These are phyloP conservation scores for Troglohyphantes excavatus DNA, from an alignment of 2,888 invertebrate genomes.

Conservation along the genomic window DNA sequence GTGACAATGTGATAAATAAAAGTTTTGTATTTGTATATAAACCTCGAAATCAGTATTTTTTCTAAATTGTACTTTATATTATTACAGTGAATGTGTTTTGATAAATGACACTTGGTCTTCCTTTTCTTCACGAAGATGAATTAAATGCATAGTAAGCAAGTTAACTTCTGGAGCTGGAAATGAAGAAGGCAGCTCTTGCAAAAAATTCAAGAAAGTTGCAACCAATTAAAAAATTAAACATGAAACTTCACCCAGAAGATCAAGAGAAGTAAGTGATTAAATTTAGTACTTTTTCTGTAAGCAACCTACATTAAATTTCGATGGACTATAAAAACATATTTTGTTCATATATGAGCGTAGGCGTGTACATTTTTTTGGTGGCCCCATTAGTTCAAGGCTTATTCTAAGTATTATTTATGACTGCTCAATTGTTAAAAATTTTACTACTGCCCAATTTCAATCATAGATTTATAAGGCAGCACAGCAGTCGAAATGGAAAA, in stretches of 20 bases:
- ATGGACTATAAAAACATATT: no score
- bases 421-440: no score
- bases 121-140: background rate
- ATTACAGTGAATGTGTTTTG: background rate
- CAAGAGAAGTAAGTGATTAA: slow-evolving; percentile 53
- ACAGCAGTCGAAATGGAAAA: no score
- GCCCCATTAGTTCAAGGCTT: no score
- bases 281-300: no score
- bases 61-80: background rate
- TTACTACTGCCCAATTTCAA: no score
- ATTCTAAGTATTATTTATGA: no score
- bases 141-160: background rate
- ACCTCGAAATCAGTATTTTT: background rate
- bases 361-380: no score
- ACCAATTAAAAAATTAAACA: slow-evolving; percentile 43
- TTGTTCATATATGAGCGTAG: no score
- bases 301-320: no score
- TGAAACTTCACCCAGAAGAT: slow-evolving; percentile 42
- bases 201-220: slow-evolving; percentile 38
- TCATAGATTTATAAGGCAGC: no score
- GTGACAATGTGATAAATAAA: background rate
- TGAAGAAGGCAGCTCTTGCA: slow-evolving; percentile 61
- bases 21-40: background rate
- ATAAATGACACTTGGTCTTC: background rate
- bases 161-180: slow-evolving; percentile 6